These are phyloP conservation scores for Dendronephthya gigantea DNA, from an alignment of 64 coral and sea anemone species.

Conservation along the genomic window DNA sequence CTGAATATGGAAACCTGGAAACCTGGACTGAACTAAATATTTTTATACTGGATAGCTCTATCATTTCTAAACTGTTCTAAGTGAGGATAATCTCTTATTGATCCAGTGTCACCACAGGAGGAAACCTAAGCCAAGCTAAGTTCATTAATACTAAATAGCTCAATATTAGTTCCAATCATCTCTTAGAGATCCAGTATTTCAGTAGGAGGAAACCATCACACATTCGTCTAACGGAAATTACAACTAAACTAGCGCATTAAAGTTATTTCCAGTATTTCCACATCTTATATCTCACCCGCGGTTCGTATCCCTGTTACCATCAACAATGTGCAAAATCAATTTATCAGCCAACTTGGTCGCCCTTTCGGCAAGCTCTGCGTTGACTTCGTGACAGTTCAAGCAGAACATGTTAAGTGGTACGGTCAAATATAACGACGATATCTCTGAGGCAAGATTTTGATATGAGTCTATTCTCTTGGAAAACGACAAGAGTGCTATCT, in stretches of 20 bases:
- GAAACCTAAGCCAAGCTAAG: too few relatives aligned
- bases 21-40: too few relatives aligned
- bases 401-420: slow-evolving; percentile 96
- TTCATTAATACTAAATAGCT: too few relatives aligned
- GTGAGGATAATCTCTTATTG: too few relatives aligned
- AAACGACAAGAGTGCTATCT: slow-evolving; percentile 65
- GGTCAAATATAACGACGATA: slow-evolving; percentile 72
- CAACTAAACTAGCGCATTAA: not conserved
- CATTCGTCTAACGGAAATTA: too few relatives aligned
- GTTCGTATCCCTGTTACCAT: slow-evolving; percentile 86
- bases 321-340: slow-evolving; percentile 68
- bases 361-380: slow-evolving; percentile 62
- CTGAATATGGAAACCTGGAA: too few relatives aligned
- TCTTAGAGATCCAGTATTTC: too few relatives aligned
- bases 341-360: slow-evolving; percentile 58
- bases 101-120: too few relatives aligned
- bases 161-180: too few relatives aligned
- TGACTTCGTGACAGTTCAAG: slow-evolving; percentile 77
- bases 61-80: too few relatives aligned
- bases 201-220: too few relatives aligned
- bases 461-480: slow-evolving; percentile 96
- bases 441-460: slow-evolving; percentile 64
- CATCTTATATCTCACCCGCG: slow-evolving; percentile 47
- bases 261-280: not conserved
- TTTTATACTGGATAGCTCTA: too few relatives aligned